Conservation (phyloP, 2,888 invertebrate species). For the Pecten maximus region DNA sequence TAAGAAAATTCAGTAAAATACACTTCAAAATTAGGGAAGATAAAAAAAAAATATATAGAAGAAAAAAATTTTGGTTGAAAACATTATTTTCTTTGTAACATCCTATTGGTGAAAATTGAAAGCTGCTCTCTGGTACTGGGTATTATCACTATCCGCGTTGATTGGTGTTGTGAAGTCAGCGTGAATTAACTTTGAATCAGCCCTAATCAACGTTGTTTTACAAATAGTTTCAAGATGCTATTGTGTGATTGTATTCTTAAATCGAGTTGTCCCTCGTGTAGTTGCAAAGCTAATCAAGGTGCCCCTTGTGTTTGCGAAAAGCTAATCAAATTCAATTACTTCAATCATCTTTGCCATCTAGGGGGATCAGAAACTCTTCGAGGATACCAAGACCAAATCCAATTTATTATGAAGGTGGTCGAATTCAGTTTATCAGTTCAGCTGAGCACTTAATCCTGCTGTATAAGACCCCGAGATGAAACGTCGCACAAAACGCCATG, state of each 20-base stretch:
- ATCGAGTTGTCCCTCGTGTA: slow-evolving; percentile 53
- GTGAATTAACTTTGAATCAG: slow-evolving; percentile 45
- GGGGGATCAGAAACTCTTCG: slow-evolving; percentile 55
- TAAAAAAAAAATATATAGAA: not conserved
- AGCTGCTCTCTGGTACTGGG: slow-evolving; percentile 26
- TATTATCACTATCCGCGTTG: slow-evolving; percentile 36
- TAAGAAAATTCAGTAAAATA: not conserved
- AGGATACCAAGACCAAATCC: slow-evolving; percentile 56
- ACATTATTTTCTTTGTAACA: not conserved
- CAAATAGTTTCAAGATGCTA: slow-evolving; percentile 40
- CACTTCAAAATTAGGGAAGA: not conserved
- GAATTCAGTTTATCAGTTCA: slow-evolving; percentile 56
- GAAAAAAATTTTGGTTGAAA: not conserved
- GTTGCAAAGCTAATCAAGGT: slow-evolving; percentile 52
- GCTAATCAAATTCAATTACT: slow-evolving; percentile 59
- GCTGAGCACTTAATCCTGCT: slow-evolving; percentile 9
- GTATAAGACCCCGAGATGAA: slow-evolving; percentile 16
- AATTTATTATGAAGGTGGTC: slow-evolving; percentile 69
- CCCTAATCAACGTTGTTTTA: slow-evolving; percentile 43
- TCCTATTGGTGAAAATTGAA: slow-evolving; percentile 13
- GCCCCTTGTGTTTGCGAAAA: slow-evolving; percentile 53
- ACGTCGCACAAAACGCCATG: slow-evolving; percentile 11
- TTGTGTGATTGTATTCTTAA: slow-evolving; percentile 49
- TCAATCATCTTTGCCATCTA: slow-evolving; percentile 48
- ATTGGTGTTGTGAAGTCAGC: slow-evolving; percentile 33